Evolutionary conservation across 2,113 vertebrate genomes (phyloP).

Genomic region (Grammomys surdaster): DNA sequence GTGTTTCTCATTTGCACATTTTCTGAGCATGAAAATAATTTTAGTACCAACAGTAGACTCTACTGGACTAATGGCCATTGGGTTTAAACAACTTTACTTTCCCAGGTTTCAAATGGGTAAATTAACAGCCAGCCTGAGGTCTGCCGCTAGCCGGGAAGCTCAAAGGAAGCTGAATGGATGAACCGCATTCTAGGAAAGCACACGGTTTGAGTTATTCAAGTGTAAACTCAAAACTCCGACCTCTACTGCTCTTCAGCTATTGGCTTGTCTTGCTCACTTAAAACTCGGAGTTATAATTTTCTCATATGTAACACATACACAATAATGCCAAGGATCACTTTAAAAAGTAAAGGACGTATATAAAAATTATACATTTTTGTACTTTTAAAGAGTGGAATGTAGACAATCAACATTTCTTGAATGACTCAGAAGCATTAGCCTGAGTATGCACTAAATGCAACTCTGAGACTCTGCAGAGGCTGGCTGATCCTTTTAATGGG

Average conservation of each 20-base stretch:
- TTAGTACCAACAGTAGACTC: conserved; percentile 30
- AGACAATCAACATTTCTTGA: background rate
- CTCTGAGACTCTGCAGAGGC: background rate
- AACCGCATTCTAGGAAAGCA: background rate
- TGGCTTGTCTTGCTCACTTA: background rate
- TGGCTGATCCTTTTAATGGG: background rate
- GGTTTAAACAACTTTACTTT: conserved; percentile 18
- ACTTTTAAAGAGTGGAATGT: background rate
- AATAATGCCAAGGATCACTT: conserved; percentile 28
- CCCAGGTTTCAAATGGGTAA: background rate
- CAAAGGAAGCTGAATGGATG: background rate
- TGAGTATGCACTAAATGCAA: background rate
- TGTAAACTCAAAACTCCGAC: background rate
- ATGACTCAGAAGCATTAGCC: conserved; percentile 13
- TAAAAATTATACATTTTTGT: background rate
- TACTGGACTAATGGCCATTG: background rate
- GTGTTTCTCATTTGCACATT: conserved; percentile 27
- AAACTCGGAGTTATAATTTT: background rate
- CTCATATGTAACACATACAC: background rate
- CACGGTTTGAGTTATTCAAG: background rate
- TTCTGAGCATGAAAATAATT: conserved; percentile 26
- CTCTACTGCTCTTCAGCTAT: background rate
- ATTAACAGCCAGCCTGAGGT: background rate
- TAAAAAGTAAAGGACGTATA: conserved; percentile 34
- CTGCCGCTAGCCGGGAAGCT: background rate